phyloP scores from a whole-genome alignment of 2,888 invertebrate species.

The Leucozona laternaria region DNA sequence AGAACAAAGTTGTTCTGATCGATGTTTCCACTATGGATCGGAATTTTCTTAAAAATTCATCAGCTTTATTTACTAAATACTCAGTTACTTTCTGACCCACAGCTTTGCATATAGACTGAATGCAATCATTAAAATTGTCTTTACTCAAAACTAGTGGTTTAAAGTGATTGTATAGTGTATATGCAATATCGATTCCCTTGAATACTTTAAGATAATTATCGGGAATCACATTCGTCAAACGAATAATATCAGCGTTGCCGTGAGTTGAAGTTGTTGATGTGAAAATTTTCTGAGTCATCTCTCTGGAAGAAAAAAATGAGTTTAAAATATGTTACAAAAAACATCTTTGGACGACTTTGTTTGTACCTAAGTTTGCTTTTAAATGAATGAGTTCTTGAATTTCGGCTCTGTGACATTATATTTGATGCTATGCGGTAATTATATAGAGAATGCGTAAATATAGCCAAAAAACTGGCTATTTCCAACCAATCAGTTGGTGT shows the following conservation, averaged over 20 bases:
- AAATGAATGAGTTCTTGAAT: slow-evolving; percentile 76
- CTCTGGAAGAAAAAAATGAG: neutral
- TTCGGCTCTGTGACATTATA: slow-evolving; percentile 78
- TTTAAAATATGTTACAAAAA: neutral
- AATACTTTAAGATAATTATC: slow-evolving; percentile 58
- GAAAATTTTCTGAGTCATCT: neutral
- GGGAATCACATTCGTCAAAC: slow-evolving; percentile 80
- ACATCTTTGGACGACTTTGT: neutral
- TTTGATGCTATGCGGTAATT: slow-evolving; percentile 81
- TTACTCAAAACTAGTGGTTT: too few species aligned
- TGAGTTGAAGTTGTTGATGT: slow-evolving; percentile 76
- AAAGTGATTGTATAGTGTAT: neutral
- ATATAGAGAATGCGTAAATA: slow-evolving; percentile 81
- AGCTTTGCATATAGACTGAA: neutral
- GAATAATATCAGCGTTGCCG: slow-evolving; percentile 80
- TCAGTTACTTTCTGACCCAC: slow-evolving; percentile 5
- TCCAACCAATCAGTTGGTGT: slow-evolving; percentile 78
- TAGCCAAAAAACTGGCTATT: slow-evolving; percentile 79
- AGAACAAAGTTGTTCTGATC: slow-evolving; percentile 40
- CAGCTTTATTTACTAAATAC: slow-evolving; percentile 26
- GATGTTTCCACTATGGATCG: slow-evolving; percentile 19
- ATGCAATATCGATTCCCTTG: neutral
- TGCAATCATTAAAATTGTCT: neutral
- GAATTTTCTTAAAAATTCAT: slow-evolving; percentile 12
- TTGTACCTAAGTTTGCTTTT: slow-evolving; percentile 77